Evolutionary conservation across 2,888 invertebrate genomes (phyloP).

Genomic region (Hyalella azteca): DNA sequence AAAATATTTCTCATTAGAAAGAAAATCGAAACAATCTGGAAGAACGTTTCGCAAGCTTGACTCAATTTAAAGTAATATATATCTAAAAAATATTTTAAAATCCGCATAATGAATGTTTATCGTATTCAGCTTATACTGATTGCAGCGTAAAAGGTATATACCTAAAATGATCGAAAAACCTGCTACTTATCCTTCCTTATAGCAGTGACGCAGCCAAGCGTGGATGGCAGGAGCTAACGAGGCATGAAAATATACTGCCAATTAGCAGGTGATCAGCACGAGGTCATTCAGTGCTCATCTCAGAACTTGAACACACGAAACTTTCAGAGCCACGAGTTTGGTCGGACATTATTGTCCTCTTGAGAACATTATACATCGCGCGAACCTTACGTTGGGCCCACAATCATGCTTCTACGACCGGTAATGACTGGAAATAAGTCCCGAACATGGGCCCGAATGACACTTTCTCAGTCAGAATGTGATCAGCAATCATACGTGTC

Average conservation of each 20-base stretch:
- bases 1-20: no score
- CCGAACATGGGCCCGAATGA: not conserved
- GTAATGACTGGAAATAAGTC: conserved; percentile 26
- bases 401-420: conserved; percentile 15
- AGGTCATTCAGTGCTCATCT: not conserved
- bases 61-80: no score
- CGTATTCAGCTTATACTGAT: no score
- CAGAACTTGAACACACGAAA: not conserved
- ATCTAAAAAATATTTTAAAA: no score
- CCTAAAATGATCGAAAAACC: no score
- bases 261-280: conserved; percentile 16
- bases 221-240: not conserved
- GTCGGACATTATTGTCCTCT: not conserved
- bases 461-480: conserved; percentile 7
- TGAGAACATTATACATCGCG: not conserved
- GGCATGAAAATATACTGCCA: conserved; percentile 27
- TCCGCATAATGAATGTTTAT: no score
- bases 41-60: no score
- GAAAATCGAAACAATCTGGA: no score
- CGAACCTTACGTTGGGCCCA: not conserved
- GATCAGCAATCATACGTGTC: conserved; percentile 6
- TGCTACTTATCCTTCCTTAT: no score
- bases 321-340: not conserved
- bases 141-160: no score
- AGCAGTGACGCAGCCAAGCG: not conserved